These are phyloP conservation scores for Pangasius larnaudii DNA, from an alignment of 2,797 vertebrate species.

Conservation along the genomic window DNA sequence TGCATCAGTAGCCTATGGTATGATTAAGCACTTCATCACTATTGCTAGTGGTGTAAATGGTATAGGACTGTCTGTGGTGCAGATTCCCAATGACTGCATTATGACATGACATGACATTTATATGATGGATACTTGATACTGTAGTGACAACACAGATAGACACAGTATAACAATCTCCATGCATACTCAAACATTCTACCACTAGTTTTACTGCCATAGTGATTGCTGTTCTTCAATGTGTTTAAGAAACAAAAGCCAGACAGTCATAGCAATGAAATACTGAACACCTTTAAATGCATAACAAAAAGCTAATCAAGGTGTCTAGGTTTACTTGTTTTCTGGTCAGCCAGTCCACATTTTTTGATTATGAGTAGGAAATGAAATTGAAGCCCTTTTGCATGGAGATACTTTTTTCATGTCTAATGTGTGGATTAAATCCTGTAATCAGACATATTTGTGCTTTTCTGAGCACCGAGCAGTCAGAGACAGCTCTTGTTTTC, in stretches of 20 bases:
- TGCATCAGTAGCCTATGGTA: background rate
- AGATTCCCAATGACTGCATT: background rate
- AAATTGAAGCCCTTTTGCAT: conserved; percentile 27
- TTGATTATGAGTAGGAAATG: conserved; percentile 20
- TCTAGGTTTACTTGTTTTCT: background rate
- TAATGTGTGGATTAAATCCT: conserved; percentile 53
- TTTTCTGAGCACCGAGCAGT: conserved; percentile 55
- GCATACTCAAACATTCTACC: background rate
- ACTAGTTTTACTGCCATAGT: background rate
- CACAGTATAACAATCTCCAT: background rate
- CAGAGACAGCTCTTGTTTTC: conserved; percentile 60
- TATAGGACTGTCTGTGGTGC: background rate
- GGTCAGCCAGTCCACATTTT: conserved; percentile 18
- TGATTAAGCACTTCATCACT: background rate
- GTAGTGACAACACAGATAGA: background rate
- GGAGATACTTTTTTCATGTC: conserved; percentile 37
- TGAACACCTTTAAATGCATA: background rate
- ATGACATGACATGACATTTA: background rate
- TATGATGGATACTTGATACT: background rate
- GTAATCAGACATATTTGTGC: conserved; percentile 59
- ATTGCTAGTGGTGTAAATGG: background rate
- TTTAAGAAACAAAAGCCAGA: background rate
- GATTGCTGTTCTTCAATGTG: background rate
- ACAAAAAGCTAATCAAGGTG: background rate
- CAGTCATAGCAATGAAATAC: background rate